A percentile compares a stretch with the other conserved stretches of the same genome.
Evolutionary conservation across 2,113 vertebrate species (phyloP).

Genomic region (Prietella phreatophila): DNA sequence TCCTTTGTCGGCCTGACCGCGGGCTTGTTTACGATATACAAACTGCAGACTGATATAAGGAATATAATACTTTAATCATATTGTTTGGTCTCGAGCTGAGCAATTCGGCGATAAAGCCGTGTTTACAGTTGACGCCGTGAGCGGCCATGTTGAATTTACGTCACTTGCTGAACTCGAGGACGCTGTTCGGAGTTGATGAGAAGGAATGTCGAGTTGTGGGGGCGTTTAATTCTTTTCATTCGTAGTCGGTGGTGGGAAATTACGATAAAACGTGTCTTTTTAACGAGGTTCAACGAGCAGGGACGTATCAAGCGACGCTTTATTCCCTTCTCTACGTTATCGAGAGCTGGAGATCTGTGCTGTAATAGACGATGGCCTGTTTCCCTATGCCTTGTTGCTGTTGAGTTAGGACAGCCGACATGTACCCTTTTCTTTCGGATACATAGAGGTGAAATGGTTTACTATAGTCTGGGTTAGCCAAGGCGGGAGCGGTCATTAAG

Average conservation of each 20-base stretch:
- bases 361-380: no score
- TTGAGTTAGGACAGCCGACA: no score
- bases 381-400: no score
- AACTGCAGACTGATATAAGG: background rate
- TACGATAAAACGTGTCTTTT: background rate
- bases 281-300: background rate
- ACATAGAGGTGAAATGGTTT: no score
- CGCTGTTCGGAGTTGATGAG: background rate
- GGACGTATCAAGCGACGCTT: background rate
- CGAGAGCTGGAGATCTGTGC: no score
- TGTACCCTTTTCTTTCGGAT: no score
- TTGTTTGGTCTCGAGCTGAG: background rate
- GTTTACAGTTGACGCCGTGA: no score
- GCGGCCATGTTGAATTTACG: background rate
- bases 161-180: background rate
- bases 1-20: background rate
- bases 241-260: background rate
- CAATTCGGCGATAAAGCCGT: background rate
- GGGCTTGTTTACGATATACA: background rate
- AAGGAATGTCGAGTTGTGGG: no score
- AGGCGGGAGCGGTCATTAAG: no score
- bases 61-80: background rate
- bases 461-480: no score
- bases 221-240: background rate
- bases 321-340: no score